Conservation (phyloP, 2,888 invertebrate genomes). For the Eupithecia pulchellata region DNA sequence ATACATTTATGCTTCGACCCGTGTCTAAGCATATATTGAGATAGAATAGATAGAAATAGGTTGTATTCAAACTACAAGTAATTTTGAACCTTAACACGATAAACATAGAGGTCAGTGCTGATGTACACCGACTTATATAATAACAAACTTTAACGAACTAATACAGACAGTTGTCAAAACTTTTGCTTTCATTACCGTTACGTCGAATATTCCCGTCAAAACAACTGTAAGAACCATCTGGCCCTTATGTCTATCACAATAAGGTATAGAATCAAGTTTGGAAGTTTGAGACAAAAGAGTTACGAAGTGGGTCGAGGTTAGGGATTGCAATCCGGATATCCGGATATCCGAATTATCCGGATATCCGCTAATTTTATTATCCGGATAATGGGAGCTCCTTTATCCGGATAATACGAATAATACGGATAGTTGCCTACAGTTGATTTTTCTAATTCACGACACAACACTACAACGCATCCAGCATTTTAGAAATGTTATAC, state of each 20-base stretch:
- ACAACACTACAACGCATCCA: too few relatives aligned
- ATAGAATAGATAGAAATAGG: too few relatives aligned
- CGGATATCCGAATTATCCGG: too few relatives aligned
- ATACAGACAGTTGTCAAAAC: conserved; percentile 32
- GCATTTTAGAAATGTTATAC: too few relatives aligned
- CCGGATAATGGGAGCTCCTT: too few relatives aligned
- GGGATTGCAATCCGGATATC: too few relatives aligned
- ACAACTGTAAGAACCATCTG: conserved; percentile 24
- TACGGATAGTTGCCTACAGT: too few relatives aligned
- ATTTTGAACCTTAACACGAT: not conserved
- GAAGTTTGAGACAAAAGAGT: conserved; percentile 43
- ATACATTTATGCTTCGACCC: too few relatives aligned
- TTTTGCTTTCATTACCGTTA: conserved; percentile 33
- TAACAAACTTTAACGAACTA: conserved; percentile 20
- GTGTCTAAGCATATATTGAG: too few relatives aligned
- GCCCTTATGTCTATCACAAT: conserved; percentile 31
- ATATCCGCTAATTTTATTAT: too few relatives aligned
- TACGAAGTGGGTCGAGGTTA: conserved; percentile 42
- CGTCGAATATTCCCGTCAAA: conserved; percentile 6
- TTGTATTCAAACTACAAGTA: not conserved
- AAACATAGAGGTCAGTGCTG: not conserved
- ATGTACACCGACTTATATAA: conserved; percentile 11
- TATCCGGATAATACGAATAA: too few relatives aligned
- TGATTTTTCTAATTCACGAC: too few relatives aligned
- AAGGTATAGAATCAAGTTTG: conserved; percentile 36